These are phyloP conservation scores for Coracias cyanogaster DNA, from an alignment of 2,797 vertebrate species.

Conservation along the genomic window DNA sequence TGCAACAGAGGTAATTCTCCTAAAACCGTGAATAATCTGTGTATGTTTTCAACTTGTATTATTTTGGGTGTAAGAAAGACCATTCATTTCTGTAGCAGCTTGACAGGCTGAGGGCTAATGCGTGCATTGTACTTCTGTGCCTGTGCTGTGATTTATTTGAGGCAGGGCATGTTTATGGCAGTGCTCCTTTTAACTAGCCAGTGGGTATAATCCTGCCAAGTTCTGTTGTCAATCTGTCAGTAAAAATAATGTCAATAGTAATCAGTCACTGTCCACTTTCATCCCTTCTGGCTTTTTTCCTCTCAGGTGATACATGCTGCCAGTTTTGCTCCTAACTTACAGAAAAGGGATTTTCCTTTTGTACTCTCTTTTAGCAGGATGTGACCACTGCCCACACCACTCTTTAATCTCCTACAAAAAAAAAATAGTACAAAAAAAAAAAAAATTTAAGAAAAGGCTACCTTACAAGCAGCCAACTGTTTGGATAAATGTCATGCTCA, in stretches of 20 bases:
- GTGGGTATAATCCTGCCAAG: slow-evolving; percentile 31
- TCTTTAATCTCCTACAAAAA: background rate
- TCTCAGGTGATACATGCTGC: background rate
- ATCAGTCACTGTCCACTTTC: slow-evolving; percentile 16
- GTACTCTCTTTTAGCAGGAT: background rate
- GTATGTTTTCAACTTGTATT: background rate
- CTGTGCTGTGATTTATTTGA: background rate
- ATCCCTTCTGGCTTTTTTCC: background rate
- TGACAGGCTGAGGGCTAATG: background rate
- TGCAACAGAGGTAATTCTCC: background rate
- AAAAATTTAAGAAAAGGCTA: background rate
- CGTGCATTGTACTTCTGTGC: background rate
- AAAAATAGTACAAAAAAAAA: background rate
- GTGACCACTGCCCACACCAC: background rate
- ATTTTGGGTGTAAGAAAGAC: background rate
- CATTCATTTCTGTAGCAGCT: background rate
- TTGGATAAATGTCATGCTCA: slow-evolving; percentile 22
- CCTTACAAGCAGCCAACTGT: background rate
- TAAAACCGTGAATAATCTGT: background rate
- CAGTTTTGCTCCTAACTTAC: background rate
- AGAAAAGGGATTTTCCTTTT: background rate
- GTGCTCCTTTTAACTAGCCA: background rate
- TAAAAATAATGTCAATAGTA: slow-evolving; percentile 15
- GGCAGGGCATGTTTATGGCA: background rate
- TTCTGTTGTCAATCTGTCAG: background rate